Evolutionary conservation across 1,140 invertebrate genomes (phyloP).

Genomic region (Danaus melanippus): DNA sequence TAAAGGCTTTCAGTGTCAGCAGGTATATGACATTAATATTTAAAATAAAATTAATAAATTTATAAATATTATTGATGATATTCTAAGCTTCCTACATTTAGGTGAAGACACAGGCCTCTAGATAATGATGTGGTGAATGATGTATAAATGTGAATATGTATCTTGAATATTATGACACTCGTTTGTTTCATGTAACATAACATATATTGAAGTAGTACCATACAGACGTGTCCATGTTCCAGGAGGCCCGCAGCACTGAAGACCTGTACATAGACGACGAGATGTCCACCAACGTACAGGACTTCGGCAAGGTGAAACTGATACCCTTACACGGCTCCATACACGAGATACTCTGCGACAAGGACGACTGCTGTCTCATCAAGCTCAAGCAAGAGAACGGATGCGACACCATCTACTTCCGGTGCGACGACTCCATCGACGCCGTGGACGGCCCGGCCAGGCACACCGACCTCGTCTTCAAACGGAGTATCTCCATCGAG

Average conservation of each 20-base stretch:
- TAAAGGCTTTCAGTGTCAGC: too few species aligned
- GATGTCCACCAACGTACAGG: slow-evolving; percentile 60
- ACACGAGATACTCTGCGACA: slow-evolving; percentile 64
- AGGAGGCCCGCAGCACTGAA: slow-evolving; percentile 70
- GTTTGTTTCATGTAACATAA: too few species aligned
- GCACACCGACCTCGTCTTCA: slow-evolving; percentile 51
- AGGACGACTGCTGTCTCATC: slow-evolving; percentile 65
- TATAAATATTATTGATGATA: too few species aligned
- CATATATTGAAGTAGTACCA: too few species aligned
- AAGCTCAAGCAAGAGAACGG: slow-evolving; percentile 61
- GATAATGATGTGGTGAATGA: too few species aligned
- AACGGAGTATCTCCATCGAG: slow-evolving; percentile 55
- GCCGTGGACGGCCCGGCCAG: slow-evolving; percentile 35
- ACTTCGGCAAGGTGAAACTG: slow-evolving; percentile 56
- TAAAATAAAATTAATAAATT: too few species aligned
- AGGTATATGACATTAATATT: too few species aligned
- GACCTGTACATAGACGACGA: slow-evolving; percentile 71
- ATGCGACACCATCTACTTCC: slow-evolving; percentile 57
- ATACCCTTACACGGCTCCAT: slow-evolving; percentile 58
- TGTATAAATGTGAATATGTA: too few species aligned
- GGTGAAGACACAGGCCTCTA: too few species aligned
- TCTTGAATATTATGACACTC: too few species aligned
- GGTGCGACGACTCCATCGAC: slow-evolving; percentile 51
- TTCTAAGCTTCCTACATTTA: too few species aligned
- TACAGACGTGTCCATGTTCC: slow-evolving; percentile 6